phyloP scores from a whole-genome alignment of 2,113 vertebrate genomes.

The Hiodon alosoides region DNA sequence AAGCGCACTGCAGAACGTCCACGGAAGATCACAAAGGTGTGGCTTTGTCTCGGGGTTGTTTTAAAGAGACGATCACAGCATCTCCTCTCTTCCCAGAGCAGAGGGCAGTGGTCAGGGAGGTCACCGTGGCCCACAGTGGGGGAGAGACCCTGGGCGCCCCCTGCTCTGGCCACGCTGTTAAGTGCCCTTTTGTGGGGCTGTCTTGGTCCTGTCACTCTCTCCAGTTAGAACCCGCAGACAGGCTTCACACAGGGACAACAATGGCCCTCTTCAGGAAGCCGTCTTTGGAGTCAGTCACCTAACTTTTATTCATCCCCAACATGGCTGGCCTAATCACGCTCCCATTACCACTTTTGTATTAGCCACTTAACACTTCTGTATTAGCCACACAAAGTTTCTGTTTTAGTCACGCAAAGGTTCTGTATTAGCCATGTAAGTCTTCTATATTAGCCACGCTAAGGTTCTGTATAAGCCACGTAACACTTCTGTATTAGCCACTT shows the following conservation, averaged over 20 bases:
- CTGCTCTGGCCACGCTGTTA: constrained; percentile 65
- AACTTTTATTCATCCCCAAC: not conserved
- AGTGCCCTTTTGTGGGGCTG: constrained; percentile 71
- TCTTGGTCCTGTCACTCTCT: constrained; percentile 35
- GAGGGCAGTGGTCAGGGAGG: constrained; percentile 75
- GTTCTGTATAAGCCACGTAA: no score
- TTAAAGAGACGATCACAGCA: constrained; percentile 36
- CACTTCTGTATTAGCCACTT: no score
- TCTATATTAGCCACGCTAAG: no score
- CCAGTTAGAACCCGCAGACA: constrained; percentile 25
- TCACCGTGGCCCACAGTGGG: constrained; percentile 69
- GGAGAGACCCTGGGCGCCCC: constrained; percentile 68
- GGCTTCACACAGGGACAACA: constrained; percentile 53
- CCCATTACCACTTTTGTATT: not conserved
- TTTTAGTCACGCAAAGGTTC: no score
- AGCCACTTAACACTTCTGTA: no score
- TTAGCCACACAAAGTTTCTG: no score
- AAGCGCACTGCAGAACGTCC: no score
- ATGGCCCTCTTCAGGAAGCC: constrained; percentile 40
- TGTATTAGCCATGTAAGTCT: no score
- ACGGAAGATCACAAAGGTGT: not conserved
- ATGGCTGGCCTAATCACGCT: not conserved
- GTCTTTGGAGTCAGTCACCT: not conserved
- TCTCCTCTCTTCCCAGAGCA: constrained; percentile 62
- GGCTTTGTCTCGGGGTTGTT: not conserved